Percentiles rank a stretch among this genome's conserved stretches.
Evolutionary conservation across 2,797 vertebrate genomes (phyloP).

Genomic region (Enteromius fasciolatus): DNA sequence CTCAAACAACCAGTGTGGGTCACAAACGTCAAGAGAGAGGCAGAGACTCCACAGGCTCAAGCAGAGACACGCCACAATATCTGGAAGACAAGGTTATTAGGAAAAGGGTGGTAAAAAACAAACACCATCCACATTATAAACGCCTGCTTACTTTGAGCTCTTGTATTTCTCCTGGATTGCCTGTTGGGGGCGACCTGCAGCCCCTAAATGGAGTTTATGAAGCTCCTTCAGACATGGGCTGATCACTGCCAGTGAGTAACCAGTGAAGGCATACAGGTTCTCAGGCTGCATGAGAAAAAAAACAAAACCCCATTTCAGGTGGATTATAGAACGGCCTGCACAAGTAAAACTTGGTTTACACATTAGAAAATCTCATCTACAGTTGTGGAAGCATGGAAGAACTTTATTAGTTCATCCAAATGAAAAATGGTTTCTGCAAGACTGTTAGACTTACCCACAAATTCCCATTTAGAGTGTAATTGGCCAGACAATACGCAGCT

Average conservation of each 20-base stretch:
- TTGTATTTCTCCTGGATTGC: constrained; percentile 88
- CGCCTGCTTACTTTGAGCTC: constrained; percentile 78
- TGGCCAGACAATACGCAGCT: constrained; percentile 88
- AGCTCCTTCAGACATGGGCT: constrained; percentile 84
- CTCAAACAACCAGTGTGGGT: neutral
- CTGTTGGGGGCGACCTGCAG: constrained; percentile 80
- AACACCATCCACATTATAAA: neutral
- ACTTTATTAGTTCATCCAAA: neutral
- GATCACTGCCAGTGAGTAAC: constrained; percentile 85
- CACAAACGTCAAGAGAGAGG: constrained; percentile 53
- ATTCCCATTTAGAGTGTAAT: constrained; percentile 83
- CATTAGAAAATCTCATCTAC: no score
- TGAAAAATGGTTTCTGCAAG: neutral
- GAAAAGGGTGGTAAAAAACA: accelerated
- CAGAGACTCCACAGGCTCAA: constrained; percentile 66
- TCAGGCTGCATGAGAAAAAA: constrained; percentile 77
- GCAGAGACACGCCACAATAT: constrained; percentile 68
- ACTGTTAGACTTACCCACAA: constrained; percentile 84
- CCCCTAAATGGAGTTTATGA: constrained; percentile 79
- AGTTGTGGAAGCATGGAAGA: neutral
- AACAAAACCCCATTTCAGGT: neutral
- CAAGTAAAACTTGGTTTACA: no score
- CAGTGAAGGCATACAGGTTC: constrained; percentile 82
- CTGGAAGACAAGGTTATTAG: constrained; percentile 55
- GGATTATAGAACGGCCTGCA: neutral